These are phyloP conservation scores for Coccyzus lansbergi DNA, from an alignment of 2,797 vertebrate species.

Conservation along the genomic window DNA sequence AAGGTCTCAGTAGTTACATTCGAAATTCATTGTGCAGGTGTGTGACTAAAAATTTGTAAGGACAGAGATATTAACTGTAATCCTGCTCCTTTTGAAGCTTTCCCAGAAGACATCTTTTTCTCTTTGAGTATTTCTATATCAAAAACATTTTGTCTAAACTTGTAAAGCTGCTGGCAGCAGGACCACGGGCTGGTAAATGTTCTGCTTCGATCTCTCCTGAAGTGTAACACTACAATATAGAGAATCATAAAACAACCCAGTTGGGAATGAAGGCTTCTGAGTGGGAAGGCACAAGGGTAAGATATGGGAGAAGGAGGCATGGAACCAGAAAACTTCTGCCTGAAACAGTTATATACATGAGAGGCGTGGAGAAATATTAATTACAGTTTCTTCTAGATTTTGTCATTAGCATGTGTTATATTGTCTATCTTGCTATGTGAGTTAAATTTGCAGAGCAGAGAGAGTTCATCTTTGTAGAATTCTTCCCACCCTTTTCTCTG, in stretches of 20 bases:
- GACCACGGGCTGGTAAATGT: background rate
- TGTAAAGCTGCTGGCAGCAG: background rate
- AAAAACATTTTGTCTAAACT: background rate
- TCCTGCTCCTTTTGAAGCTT: background rate
- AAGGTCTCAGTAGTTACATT: background rate
- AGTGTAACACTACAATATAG: background rate
- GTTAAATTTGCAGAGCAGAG: background rate
- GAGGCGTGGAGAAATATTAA: background rate
- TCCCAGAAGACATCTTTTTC: background rate
- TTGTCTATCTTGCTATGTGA: background rate
- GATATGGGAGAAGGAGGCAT: background rate
- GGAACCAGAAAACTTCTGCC: background rate
- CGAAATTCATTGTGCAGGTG: background rate
- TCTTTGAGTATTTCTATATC: background rate
- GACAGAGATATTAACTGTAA: background rate
- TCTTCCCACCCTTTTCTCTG: background rate
- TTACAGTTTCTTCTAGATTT: background rate
- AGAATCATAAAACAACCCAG: background rate
- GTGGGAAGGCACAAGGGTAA: background rate
- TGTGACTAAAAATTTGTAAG: background rate
- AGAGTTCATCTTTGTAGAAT: background rate
- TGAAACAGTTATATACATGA: background rate
- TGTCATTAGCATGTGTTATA: background rate
- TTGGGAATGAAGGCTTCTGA: background rate
- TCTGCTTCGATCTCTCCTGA: background rate